phyloP scores from a whole-genome alignment of 2,113 vertebrate species.

The Hiodon alosoides region DNA sequence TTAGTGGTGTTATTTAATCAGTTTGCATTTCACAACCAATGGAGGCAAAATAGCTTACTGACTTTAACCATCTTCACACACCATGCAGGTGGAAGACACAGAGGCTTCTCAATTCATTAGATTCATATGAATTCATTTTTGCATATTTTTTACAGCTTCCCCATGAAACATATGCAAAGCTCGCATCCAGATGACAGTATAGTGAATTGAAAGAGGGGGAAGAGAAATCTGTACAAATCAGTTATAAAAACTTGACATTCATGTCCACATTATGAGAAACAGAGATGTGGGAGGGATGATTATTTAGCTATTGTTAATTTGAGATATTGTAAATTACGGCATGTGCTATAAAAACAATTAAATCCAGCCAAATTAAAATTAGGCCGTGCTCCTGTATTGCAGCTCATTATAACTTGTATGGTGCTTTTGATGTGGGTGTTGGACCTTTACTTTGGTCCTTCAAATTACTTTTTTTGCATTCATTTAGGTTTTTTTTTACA shows the following conservation, averaged over 20 bases:
- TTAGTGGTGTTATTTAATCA: constrained; percentile 60
- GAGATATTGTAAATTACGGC: no score
- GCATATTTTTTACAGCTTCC: constrained; percentile 64
- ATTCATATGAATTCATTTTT: constrained; percentile 67
- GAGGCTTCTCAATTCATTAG: constrained; percentile 70
- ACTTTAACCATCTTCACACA: constrained; percentile 61
- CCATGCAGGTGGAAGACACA: constrained; percentile 51
- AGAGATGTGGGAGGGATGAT: no score
- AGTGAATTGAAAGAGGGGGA: constrained; percentile 33
- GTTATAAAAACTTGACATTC: background rate
- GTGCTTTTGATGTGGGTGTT: no score
- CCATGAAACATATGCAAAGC: constrained; percentile 47
- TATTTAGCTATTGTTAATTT: no score
- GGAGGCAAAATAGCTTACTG: constrained; percentile 57
- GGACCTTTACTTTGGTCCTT: no score
- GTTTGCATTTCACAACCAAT: constrained; percentile 46
- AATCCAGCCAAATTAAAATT: no score
- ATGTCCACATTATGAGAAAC: no score
- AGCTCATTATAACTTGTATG: no score
- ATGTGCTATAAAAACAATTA: no score
- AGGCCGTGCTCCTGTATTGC: no score
- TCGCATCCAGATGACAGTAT: constrained; percentile 43
- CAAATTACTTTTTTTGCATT: no score
- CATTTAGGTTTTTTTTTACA: no score
- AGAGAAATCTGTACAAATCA: constrained; percentile 13